These are phyloP conservation scores for Quadriops clusia DNA, from an alignment of 2,888 invertebrate genomes.

Conservation along the genomic window DNA sequence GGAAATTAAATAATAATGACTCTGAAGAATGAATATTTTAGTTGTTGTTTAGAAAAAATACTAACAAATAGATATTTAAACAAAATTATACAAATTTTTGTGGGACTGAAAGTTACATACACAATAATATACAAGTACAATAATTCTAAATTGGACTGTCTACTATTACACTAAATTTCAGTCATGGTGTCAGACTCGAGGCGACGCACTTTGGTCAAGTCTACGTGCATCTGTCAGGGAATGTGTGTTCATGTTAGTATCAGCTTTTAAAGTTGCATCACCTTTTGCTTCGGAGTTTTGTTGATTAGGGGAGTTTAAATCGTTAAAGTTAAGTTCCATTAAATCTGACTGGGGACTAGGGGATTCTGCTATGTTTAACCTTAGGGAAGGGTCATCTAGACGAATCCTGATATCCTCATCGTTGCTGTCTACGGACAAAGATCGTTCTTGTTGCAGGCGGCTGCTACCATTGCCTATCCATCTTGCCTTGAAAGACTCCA, in stretches of 20 bases:
- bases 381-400: slow-evolving; percentile 34
- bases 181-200: slow-evolving; percentile 21
- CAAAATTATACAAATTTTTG: too few species aligned
- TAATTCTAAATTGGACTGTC: too few species aligned
- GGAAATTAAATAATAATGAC: too few species aligned
- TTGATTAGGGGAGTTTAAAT: slow-evolving; percentile 6
- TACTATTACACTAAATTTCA: too few species aligned
- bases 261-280: slow-evolving; percentile 12
- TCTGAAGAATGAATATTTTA: too few species aligned
- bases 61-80: too few species aligned
- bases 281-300: slow-evolving; percentile 8
- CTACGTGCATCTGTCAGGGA: slow-evolving; percentile 17
- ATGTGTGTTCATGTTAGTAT: slow-evolving; percentile 28
- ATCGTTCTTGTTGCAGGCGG: slow-evolving; percentile 27
- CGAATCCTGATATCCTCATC: slow-evolving; percentile 31
- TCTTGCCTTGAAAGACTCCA: slow-evolving; percentile 54
- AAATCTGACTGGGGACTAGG: slow-evolving; percentile 24
- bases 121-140: too few species aligned
- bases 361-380: slow-evolving; percentile 26
- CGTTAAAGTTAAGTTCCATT: slow-evolving; percentile 21
- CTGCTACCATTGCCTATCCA: slow-evolving; percentile 37
- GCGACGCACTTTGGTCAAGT: slow-evolving; percentile 14
- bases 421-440: slow-evolving; percentile 32
- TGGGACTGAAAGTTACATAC: too few species aligned
- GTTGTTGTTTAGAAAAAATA: too few species aligned